phyloP scores from a whole-genome alignment of 2,888 invertebrate species.

The Oithona nana region DNA sequence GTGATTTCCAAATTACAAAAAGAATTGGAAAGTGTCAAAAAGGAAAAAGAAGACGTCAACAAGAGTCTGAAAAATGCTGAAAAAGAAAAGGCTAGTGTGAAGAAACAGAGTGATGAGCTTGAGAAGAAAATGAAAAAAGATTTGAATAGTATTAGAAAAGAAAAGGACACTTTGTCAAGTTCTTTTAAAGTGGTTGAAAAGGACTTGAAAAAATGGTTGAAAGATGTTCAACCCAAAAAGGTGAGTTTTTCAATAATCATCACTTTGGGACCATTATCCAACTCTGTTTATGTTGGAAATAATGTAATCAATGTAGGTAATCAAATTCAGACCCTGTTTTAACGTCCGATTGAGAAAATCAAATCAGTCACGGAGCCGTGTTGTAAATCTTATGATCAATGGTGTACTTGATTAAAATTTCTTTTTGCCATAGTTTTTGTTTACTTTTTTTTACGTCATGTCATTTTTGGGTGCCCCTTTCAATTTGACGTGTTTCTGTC shows the following conservation, averaged over 20 bases:
- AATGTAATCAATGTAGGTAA: too few species aligned
- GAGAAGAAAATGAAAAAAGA: neutral
- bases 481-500: too few species aligned
- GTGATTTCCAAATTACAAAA: neutral
- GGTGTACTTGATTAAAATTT: too few species aligned
- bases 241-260: neutral
- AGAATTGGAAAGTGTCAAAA: neutral
- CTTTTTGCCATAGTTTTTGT: too few species aligned
- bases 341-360: too few species aligned
- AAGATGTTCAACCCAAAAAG: neutral
- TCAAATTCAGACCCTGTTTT: too few species aligned
- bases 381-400: too few species aligned
- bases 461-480: too few species aligned
- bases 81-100: neutral
- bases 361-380: too few species aligned
- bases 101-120: neutral
- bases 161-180: neutral
- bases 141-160: neutral
- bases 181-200: constrained; percentile 5
- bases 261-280: too few species aligned
- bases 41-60: neutral
- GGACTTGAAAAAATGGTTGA: neutral
- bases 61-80: neutral
- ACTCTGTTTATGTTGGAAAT: too few species aligned
- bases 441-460: too few species aligned